Base-by-base conservation (phyloP, 1,140 invertebrate genomes). In the Diorhabda elongata region DNA sequence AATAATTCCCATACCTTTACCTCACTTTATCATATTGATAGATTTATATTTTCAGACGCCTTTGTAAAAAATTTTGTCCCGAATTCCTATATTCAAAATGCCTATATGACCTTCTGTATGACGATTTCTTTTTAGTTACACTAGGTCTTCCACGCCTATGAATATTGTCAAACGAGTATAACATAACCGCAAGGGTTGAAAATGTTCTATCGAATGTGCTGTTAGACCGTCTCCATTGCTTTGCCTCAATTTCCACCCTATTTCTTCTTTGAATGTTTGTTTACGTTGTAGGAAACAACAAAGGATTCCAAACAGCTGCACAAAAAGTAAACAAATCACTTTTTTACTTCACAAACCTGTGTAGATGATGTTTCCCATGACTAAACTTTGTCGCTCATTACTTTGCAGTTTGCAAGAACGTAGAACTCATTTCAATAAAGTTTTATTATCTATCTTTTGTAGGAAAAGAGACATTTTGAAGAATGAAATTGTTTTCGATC, bases 131-230 rank as follows among this genome's bases (percentile, higher is more conserved):
- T 52, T 52, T n/a, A 3, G 47, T 8, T 8, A 52, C 6, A 52
- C 6, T 52, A 52, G 47, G n/a, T 59, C 58, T 26, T 59, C 61
- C 44, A 62, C 61, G 61, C 61, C 61, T 43, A 65, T 58, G 64
- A 52, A 52, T 52, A n/a, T 6, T 65, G 64, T n/a, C 58, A 58
- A 52, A 43, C 68, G 44, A 42, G 63, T 42, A 45, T 69, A 58
- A 57, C 66, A 67, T 69, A 71, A 74, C 73, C 73, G 67, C 73
- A 74, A 74, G 71, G 73, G 73, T 72, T 74, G 73, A 66, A 70
- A 74, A 70, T 69, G 67, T 64, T 59, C 71, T 69, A 72, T 72
- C 68, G 67, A 69, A 69, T 69, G 67, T 58, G 70, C 63, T 63
- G 67, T 73, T 72, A 72, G 58, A 70, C 67, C 45, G 73, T 74